These are phyloP conservation scores for Nyctibius grandis DNA, from an alignment of 2,797 vertebrate species.

Conservation along the genomic window DNA sequence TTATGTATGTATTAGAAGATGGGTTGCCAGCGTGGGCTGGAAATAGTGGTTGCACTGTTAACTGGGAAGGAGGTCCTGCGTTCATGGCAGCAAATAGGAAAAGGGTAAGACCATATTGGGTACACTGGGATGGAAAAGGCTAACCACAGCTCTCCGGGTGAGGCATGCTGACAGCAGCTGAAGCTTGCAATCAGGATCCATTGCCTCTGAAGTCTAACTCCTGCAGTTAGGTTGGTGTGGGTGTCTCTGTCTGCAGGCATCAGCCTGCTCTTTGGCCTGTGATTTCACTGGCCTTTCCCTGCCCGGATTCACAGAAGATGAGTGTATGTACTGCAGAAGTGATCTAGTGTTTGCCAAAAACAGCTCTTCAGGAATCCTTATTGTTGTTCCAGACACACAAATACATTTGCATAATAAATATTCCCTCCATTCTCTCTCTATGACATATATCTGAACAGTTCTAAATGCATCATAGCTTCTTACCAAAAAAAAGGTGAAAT, in stretches of 20 bases:
- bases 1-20: neutral
- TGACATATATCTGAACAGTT: neutral
- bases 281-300: neutral
- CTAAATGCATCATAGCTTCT: neutral
- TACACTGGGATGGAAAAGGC: neutral
- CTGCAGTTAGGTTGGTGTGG: neutral
- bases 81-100: neutral
- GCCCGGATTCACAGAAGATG: neutral
- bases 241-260: neutral
- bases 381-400: neutral
- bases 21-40: neutral
- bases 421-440: neutral
- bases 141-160: neutral
- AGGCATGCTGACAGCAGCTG: neutral
- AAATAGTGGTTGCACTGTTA: neutral
- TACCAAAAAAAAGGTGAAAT: neutral
- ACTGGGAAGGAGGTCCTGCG: rapidly evolving
- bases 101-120: neutral
- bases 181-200: neutral
- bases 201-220: neutral
- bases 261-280: neutral
- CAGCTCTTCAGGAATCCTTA: neutral
- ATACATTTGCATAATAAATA: neutral
- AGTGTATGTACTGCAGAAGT: neutral
- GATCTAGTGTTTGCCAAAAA: neutral